Percentiles rank a stretch among this genome's conserved stretches.
These are phyloP conservation scores for Dolichallabes microphthalmus DNA, from an alignment of 2,113 vertebrate genomes.

Conservation along the genomic window DNA sequence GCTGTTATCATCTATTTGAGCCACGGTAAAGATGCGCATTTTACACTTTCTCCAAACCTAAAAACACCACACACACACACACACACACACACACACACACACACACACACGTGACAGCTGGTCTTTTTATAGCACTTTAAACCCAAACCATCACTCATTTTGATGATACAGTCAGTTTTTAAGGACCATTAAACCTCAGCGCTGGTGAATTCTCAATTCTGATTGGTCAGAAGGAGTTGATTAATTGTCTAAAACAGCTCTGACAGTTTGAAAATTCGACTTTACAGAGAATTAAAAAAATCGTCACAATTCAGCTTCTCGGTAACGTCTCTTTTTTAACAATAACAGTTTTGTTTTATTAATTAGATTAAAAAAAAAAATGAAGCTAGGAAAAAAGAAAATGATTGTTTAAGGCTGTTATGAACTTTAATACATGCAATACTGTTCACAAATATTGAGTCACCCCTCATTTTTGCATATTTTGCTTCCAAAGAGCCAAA, in stretches of 20 bases:
- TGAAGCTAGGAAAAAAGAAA: not conserved
- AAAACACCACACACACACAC: conserved; percentile 10
- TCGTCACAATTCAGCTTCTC: not conserved
- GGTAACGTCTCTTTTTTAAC: not conserved
- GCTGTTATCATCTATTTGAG: conserved; percentile 98
- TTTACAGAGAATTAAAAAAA: not conserved
- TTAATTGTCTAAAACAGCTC: not conserved
- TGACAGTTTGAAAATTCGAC: no score
- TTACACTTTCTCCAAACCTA: conserved; percentile 99
- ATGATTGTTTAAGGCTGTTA: not conserved
- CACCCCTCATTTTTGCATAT: no score
- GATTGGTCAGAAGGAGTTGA: not conserved
- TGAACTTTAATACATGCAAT: not conserved
- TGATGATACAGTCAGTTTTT: not conserved
- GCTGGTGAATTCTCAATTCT: not conserved
- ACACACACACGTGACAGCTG: conserved; percentile 2
- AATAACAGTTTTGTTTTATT: not conserved
- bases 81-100: conserved; percentile 4
- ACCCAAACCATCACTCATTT: not conserved
- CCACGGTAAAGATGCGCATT: conserved; percentile 98
- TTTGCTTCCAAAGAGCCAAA: no score
- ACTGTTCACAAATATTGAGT: no score
- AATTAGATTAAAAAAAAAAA: not conserved
- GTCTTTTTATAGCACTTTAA: not conserved
- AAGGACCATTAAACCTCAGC: not conserved